Evolutionary conservation across 2,797 vertebrate genomes (phyloP), one percentile per base, ranked within the genome.

Genomic region (Carapus acus): DNA sequence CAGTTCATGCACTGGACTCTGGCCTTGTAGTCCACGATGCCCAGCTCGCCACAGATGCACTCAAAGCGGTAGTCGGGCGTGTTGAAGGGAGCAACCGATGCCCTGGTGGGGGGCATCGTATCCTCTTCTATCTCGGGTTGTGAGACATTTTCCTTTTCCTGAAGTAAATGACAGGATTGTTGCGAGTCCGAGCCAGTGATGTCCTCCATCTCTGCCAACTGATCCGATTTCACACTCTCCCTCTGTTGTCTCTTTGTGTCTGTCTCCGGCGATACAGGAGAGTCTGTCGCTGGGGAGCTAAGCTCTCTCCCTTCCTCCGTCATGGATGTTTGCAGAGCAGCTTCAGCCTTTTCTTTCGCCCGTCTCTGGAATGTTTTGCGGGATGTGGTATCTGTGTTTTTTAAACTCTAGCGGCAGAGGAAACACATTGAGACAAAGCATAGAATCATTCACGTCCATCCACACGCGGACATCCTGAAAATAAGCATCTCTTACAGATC

Each of bases 1-100:
- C 96, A 98, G 50, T 94, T 94, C 73, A 99, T 81, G 69, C 96
- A 99, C 83, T 98, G 96, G 47, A 99, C 95, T 0, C 93, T 90
- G 15, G 94, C 90, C 74, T 98, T 98, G 65, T 73, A 89, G 83
- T 97, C 96, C 5, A 87, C 44, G 13, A 93, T 71, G 20, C 93
- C 93, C 5, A 95, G 85, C 54, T 96, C 92, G 12, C 96, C 96
- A 60, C 96, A 99, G 67, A 99, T 93, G 60, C 96, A 99, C 80
- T 98, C 96, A 45, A 98, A 99, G 50, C 91, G 92, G 71, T 95
- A 96, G 57, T 91, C 87, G 0, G 90, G 81, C 0, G 89, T 91
- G 74, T 91, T 90, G 76, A 83, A 92, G 0, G 92, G 92, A 33
- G 75, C 50, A 4, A 85, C 48, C 2, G 87, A 82, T 1, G 58